These are phyloP conservation scores for Heliconius aoede DNA, from an alignment of 2,888 invertebrate species.

Conservation along the genomic window DNA sequence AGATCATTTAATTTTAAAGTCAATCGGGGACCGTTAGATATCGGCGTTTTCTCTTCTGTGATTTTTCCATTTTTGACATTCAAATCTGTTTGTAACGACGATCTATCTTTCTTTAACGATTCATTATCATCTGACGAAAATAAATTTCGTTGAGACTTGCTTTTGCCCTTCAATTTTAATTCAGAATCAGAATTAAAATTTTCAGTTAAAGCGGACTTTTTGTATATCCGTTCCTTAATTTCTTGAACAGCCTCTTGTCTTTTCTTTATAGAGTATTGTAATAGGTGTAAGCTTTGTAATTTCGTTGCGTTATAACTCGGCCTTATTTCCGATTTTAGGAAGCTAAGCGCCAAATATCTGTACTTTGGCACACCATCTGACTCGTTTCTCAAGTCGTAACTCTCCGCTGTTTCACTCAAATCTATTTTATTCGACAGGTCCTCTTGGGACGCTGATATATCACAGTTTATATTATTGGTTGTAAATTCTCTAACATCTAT, in stretches of 20 bases:
- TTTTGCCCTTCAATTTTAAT: slow-evolving; percentile 59
- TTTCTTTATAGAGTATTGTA: slow-evolving; percentile 89
- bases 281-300: slow-evolving; percentile 86
- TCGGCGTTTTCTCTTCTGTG: slow-evolving; percentile 63
- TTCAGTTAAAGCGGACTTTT: slow-evolving; percentile 71
- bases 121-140: slow-evolving; percentile 67
- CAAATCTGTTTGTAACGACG: slow-evolving; percentile 62
- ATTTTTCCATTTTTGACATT: slow-evolving; percentile 66
- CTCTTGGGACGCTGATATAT: slow-evolving; percentile 63
- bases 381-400: slow-evolving; percentile 74
- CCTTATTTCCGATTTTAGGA: slow-evolving; percentile 85
- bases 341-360: slow-evolving; percentile 77
- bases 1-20: slow-evolving; percentile 78
- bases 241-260: slow-evolving; percentile 85
- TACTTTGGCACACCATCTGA: slow-evolving; percentile 70
- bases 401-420: slow-evolving; percentile 79
- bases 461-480: slow-evolving; percentile 63
- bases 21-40: slow-evolving; percentile 72
- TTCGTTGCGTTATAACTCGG: slow-evolving; percentile 89
- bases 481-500: slow-evolving; percentile 68
- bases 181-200: slow-evolving; percentile 58
- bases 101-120: slow-evolving; percentile 57
- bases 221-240: slow-evolving; percentile 76
- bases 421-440: slow-evolving; percentile 72
- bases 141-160: slow-evolving; percentile 68